Evolutionary conservation across 2,888 invertebrate species (phyloP), one percentile per base, ranked within the genome.

Genomic region (Xanthostigma xanthostigma): DNA sequence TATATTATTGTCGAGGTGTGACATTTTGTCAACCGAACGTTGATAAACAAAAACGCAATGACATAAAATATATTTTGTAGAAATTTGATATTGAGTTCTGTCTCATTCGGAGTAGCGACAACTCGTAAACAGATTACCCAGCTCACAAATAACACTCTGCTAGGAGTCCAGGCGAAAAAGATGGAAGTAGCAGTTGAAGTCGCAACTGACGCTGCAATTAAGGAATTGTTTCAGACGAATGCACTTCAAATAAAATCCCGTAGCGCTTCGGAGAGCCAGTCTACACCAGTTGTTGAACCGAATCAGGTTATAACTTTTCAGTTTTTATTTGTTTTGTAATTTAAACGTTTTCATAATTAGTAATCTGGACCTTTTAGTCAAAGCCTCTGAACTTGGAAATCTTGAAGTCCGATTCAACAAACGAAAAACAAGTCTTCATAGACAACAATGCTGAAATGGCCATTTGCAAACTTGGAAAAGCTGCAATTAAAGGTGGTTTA

Each of bases 401-500:
- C 14, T 36, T 41, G 44, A 46, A 33, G 38, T 41, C 8, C 12
- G 11, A 43, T 17, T 33, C 33, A 50, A 53, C 48, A 53, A 46
- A 36, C n/a, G 56, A 58, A 44, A 52, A 49, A 50, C 54, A 52
- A 6, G 46, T 66, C 36, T 46, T 49, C 2, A 52, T 68, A n/a
- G 60, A 63, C 9, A 65, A 60, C 47, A 62, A 72, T 37, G 74
- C 72, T 10, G 63, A 67, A 42, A 67, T 83, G 13, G 64, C 72
- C 41, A 71, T 84, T 36, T 84, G 79, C 54, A 68, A 70, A 53
- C 66, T 92, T 34, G 93, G 93, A 10, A 73, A 68, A 53, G 91
- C 93, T 2, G 84, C 90, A 33, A 86, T 89, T 57, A 88, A 84
- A 75, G 89, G 86, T 76, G 58, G 39, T 36, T 37, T 46, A 35